Conservation (phyloP, 2,888 invertebrate genomes). For the Poecilus cupreus region DNA sequence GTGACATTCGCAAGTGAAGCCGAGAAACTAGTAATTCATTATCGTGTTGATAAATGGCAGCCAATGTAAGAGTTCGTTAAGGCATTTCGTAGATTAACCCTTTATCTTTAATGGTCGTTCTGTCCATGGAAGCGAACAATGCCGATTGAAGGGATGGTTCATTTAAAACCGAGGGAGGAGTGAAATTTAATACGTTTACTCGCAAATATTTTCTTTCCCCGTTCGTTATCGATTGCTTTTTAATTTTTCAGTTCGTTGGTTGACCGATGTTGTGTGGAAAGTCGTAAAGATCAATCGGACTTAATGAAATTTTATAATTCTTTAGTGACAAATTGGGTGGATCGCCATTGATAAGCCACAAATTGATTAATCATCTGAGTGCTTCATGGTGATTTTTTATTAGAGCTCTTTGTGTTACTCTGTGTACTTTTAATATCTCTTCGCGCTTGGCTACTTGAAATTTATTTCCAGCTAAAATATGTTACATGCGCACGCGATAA, state of each 20-base stretch:
- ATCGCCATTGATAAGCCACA: neutral
- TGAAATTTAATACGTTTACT: constrained; percentile 28
- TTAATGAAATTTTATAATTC: constrained; percentile 7
- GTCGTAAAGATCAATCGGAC: neutral
- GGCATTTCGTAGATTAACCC: constrained; percentile 50
- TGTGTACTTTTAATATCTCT: constrained; percentile 43
- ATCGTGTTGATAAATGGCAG: constrained; percentile 44
- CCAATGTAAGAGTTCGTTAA: constrained; percentile 42
- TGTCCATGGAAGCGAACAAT: neutral
- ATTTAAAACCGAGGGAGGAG: neutral
- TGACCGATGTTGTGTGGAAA: constrained; percentile 1
- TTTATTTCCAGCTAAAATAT: constrained; percentile 25
- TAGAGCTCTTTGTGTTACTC: no score
- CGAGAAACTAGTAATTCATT: constrained; percentile 50
- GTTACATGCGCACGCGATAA: constrained; percentile 33
- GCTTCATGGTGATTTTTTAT: neutral
- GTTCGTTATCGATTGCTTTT: constrained; percentile 47
- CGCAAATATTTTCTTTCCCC: constrained; percentile 37
- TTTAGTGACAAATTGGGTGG: neutral
- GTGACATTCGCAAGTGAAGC: constrained; percentile 50
- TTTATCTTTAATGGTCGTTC: constrained; percentile 26
- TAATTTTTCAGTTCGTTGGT: constrained; percentile 34
- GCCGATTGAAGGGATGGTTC: no score
- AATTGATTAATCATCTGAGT: constrained; percentile 19
- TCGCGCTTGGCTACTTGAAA: constrained; percentile 31